Base-by-base conservation (phyloP, 2,113 vertebrate species). In the Microcebus tavaratra region DNA sequence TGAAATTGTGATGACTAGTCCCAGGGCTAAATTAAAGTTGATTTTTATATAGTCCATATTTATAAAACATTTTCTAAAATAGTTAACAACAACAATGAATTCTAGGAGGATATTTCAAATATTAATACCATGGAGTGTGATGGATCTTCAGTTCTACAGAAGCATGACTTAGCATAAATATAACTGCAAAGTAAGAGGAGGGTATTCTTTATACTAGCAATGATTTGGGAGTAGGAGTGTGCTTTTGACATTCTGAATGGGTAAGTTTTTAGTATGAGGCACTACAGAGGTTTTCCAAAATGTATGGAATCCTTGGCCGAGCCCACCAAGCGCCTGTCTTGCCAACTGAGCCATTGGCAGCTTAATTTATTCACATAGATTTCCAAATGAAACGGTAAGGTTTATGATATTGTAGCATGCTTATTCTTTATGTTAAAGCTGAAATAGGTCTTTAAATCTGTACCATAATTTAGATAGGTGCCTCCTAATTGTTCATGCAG, bases 31-130 rank as follows among this genome's bases (percentile, higher is more conserved):
- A 68, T 48, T 61, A 27, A 82, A 88, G 39, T 48, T 94, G 85
- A 91, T 93, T 94, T 96, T 95, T 95, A 55, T 81, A 20, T 34
- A 68, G 23, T 50, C 50, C 76, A 7, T 85, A 59, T 90, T 94
- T 93, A 57, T 75, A 48, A 85, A 95, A 59, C 50, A 87, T 93
- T 76, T 81, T 68, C 80, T 81, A 55, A 79, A 79, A 81, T 88
- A 72, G 85, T 85, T 86, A 96, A 53, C 27, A 91, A 18, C 48
- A 78, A 34, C 70, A 82, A 12, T 84, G 20, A 78, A 67, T 96
- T 83, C 90, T 63, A 79, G 81, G 50, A 92, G 63, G 73, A 36
- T 81, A 88, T 95, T 95, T 96, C 87, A 89, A 91, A 31, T 55
- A 55, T 55, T 55, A 55, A 55, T 81, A 81, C 31, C 61, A 48